A percentile compares a stretch with the other conserved stretches of the same genome.
Conservation (phyloP, 2,888 invertebrate genomes). For the Thymelicus lineola region DNA sequence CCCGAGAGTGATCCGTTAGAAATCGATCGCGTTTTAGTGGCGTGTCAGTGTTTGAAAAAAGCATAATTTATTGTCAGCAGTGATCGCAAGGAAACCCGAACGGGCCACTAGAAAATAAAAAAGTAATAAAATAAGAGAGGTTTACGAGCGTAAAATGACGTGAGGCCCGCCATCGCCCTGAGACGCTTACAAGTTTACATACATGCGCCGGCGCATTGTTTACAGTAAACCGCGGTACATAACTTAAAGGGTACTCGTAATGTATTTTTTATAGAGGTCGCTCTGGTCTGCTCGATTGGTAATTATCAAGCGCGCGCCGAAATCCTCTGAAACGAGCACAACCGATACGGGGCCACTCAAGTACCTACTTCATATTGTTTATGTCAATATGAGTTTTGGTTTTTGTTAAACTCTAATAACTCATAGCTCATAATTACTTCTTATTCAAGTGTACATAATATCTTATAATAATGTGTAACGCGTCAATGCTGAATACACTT, state of each 20-base stretch:
- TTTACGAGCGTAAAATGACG: constrained; percentile 85
- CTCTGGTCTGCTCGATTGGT: constrained; percentile 73
- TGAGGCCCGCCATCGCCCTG: constrained; percentile 70
- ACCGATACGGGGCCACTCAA: constrained; percentile 62
- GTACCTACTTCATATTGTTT: constrained; percentile 76
- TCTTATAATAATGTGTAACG: too few relatives aligned
- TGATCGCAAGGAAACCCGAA: constrained; percentile 82
- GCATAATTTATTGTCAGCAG: constrained; percentile 83
- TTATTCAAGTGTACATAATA: neutral
- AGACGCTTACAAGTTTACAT: constrained; percentile 68
- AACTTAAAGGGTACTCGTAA: constrained; percentile 71
- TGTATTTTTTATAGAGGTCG: constrained; percentile 78
- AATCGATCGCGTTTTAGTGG: constrained; percentile 84
- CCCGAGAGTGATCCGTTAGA: constrained; percentile 82
- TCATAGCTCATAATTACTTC: constrained; percentile 2
- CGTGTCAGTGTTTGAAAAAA: constrained; percentile 84
- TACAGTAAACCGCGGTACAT: constrained; percentile 49
- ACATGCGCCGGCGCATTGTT: constrained; percentile 58
- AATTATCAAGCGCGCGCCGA: constrained; percentile 79
- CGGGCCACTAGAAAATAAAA: constrained; percentile 82
- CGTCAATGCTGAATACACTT: too few relatives aligned
- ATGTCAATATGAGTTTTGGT: constrained; percentile 70
- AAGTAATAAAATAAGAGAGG: constrained; percentile 80
- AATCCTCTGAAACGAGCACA: constrained; percentile 72
- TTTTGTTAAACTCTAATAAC: constrained; percentile 41